phyloP scores from a whole-genome alignment of 2,113 vertebrate genomes.

The Columba livia region DNA sequence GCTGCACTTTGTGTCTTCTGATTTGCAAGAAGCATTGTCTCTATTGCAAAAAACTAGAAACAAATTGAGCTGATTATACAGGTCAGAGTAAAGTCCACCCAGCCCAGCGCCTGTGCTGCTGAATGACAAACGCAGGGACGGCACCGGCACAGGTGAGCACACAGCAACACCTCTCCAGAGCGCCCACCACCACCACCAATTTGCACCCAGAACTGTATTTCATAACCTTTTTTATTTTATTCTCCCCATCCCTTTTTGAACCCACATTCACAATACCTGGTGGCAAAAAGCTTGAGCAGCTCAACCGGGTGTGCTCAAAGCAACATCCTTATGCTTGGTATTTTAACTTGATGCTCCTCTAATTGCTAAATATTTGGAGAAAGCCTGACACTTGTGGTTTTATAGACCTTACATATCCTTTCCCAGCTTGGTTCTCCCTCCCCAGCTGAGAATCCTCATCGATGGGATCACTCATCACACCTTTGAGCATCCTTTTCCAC shows the following conservation, averaged over 20 bases:
- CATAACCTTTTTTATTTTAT: no score
- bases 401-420: neutral
- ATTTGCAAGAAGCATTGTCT: neutral
- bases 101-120: neutral
- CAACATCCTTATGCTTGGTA: neutral
- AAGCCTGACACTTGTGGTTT: rapidly evolving
- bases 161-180: no score
- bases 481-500: neutral
- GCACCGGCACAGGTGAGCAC: neutral
- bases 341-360: neutral
- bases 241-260: neutral
- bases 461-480: neutral
- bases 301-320: neutral
- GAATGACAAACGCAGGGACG: neutral
- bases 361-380: neutral
- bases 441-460: neutral
- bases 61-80: neutral
- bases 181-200: neutral
- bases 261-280: no score
- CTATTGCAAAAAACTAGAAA: neutral
- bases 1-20: neutral
- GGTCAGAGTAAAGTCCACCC: neutral
- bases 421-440: neutral
- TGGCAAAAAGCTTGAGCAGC: neutral
- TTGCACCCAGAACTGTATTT: neutral